These are phyloP conservation scores for Sphenopsis melanotis DNA, from an alignment of 2,797 vertebrate genomes.

Conservation along the genomic window DNA sequence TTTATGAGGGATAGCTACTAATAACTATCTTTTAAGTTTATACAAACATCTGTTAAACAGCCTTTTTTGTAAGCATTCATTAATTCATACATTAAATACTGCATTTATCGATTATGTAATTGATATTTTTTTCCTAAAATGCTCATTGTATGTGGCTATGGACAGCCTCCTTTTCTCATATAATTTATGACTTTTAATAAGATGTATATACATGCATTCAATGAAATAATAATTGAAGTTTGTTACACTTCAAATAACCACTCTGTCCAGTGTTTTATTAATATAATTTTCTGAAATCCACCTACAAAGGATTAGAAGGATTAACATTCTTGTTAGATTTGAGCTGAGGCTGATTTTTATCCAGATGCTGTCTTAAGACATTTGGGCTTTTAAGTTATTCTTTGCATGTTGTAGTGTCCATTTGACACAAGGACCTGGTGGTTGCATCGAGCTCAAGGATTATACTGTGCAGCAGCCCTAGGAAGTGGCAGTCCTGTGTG, in stretches of 20 bases:
- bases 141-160: neutral
- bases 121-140: neutral
- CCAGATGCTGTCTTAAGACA: neutral
- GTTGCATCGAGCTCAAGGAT: rapidly evolving
- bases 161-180: neutral
- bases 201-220: neutral
- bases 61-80: neutral
- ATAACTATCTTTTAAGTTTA: neutral
- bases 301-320: neutral
- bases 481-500: neutral
- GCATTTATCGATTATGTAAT: neutral
- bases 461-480: neutral
- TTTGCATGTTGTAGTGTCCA: rapidly evolving
- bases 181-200: neutral
- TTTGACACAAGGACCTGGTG: rapidly evolving
- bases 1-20: neutral
- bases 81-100: neutral
- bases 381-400: neutral
- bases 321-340: neutral
- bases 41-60: neutral
- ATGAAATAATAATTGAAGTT: neutral
- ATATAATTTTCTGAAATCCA: neutral
- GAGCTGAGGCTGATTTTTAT: neutral
- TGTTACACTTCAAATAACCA: neutral
- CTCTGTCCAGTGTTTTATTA: neutral